Conservation (phyloP, 2,888 invertebrate genomes). For the Timandra comae region DNA sequence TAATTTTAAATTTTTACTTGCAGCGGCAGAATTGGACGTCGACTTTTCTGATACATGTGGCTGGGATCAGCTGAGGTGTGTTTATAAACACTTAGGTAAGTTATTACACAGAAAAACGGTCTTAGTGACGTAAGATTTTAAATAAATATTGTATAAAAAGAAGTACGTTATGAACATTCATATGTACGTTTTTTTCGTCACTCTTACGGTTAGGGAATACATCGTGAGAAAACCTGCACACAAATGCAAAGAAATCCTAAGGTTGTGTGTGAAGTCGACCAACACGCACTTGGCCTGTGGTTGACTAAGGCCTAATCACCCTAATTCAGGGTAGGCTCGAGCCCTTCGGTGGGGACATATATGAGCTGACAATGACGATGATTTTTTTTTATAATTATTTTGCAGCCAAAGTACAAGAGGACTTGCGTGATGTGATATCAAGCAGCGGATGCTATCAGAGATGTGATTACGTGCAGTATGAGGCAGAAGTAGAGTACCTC, state of each 20-base stretch:
- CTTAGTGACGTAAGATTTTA: no score
- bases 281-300: no score
- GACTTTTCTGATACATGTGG: conserved; percentile 36
- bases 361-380: no score
- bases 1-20: conserved; percentile 13
- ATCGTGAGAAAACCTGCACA: no score
- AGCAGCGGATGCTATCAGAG: conserved; percentile 47
- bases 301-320: no score
- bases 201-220: no score
- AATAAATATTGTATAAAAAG: not conserved
- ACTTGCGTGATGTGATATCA: conserved; percentile 35
- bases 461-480: conserved; percentile 58
- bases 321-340: no score
- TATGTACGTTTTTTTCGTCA: no score
- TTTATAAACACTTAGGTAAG: conserved; percentile 42
- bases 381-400: conserved; percentile 6
- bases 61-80: conserved; percentile 48
- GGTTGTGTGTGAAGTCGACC: no score
- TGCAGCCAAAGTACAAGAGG: conserved; percentile 40
- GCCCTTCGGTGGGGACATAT: no score
- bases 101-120: not conserved
- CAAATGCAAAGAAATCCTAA: no score
- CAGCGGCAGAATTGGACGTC: conserved; percentile 35
- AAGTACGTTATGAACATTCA: not conserved
- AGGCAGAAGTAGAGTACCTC: conserved; percentile 46